Evolutionary conservation across 2,113 vertebrate genomes (phyloP).

Genomic region (Alethe castanea): DNA sequence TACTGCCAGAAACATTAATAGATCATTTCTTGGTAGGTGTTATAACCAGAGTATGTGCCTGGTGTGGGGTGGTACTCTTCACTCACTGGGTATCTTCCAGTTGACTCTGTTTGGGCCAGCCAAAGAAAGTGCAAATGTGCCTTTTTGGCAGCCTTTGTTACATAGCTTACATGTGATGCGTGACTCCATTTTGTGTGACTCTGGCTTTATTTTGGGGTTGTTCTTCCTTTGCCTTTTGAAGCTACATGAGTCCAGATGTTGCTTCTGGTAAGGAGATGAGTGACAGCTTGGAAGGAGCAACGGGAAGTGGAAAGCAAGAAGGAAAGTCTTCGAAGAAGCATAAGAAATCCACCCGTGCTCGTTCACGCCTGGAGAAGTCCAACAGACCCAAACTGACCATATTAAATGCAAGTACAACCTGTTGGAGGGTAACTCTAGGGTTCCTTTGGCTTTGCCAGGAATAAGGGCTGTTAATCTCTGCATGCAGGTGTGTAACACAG

Average conservation of each 20-base stretch:
- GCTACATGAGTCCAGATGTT: constrained; percentile 82
- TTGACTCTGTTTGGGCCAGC: not conserved
- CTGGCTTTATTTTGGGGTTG: not conserved
- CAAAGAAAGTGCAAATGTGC: not conserved
- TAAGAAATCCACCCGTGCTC: constrained; percentile 87
- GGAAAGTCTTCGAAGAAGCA: constrained; percentile 86
- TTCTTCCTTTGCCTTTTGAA: constrained; percentile 10
- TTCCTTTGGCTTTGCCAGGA: not conserved
- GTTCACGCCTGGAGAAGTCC: constrained; percentile 91
- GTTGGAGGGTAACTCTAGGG: not conserved
- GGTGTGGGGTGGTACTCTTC: not conserved
- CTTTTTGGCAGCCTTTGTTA: not conserved
- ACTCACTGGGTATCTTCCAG: not conserved
- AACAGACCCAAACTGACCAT: constrained; percentile 95
- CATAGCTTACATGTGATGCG: not conserved
- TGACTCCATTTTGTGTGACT: not conserved
- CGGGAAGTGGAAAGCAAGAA: constrained; percentile 83
- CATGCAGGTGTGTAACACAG: constrained; percentile 89
- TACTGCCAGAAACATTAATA: not conserved
- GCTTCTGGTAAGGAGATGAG: constrained; percentile 92
- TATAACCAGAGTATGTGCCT: not conserved
- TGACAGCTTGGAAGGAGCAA: constrained; percentile 86
- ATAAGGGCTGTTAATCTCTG: not conserved
- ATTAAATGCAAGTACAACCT: constrained; percentile 81
- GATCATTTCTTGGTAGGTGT: not conserved